Evolutionary conservation across 2,888 invertebrate genomes (phyloP).

Genomic region (Watsonalla binaria): DNA sequence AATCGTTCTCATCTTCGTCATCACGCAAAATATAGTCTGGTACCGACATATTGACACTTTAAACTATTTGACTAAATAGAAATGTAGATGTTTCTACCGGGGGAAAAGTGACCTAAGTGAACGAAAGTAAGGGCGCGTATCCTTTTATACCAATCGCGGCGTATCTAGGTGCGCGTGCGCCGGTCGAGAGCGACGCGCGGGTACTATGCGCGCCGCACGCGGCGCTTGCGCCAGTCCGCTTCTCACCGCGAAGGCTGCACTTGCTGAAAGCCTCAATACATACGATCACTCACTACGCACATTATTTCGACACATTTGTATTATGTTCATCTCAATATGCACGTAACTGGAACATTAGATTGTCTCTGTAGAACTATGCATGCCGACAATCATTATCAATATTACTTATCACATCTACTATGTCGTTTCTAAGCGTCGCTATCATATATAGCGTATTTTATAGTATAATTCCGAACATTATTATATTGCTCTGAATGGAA

Average conservation of each 20-base stretch:
- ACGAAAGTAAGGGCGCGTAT: constrained; percentile 33
- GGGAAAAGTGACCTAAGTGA: constrained; percentile 29
- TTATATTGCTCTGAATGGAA: too few relatives aligned
- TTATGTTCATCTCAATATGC: too few relatives aligned
- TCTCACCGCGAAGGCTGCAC: constrained; percentile 56
- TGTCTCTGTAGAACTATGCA: too few relatives aligned
- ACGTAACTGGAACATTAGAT: too few relatives aligned
- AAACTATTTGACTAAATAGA: constrained; percentile 6
- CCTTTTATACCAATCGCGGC: constrained; percentile 56
- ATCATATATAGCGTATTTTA: too few relatives aligned
- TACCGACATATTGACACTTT: constrained; percentile 29
- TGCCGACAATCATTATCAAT: too few relatives aligned
- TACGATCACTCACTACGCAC: constrained; percentile 23
- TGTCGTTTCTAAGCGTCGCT: too few relatives aligned
- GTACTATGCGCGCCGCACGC: constrained; percentile 44
- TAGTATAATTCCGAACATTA: too few relatives aligned
- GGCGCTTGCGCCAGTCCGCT: constrained; percentile 30
- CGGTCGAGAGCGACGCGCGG: constrained; percentile 49
- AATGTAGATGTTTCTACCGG: constrained; percentile 12
- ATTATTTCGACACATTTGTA: constrained; percentile 5
- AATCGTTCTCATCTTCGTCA: constrained; percentile 38
- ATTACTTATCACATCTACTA: too few relatives aligned
- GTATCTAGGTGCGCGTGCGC: constrained; percentile 66
- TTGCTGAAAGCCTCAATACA: constrained; percentile 44
- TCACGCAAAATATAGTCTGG: constrained; percentile 26